Base-by-base conservation (phyloP, 2,113 vertebrate genomes). In the Sarotherodon lohbergeri region DNA sequence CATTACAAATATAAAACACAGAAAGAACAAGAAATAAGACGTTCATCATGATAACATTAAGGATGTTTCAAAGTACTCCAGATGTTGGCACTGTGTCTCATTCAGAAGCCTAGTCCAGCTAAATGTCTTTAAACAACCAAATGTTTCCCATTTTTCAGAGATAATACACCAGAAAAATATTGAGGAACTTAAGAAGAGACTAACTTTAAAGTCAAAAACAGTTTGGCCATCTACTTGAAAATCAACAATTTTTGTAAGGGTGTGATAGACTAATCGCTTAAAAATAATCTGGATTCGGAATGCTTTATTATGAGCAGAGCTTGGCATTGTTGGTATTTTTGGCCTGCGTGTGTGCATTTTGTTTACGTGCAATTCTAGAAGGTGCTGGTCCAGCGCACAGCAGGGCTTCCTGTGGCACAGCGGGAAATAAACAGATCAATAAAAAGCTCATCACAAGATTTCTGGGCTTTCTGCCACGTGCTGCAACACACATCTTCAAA, bases 391-490 rank as follows among this genome's bases (percentile, higher is more conserved):
- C 9, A 7, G 34, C 34, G 17, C 82, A 27, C 63, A 86, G 80
- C 79, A 14, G 54, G 83, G 73, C n/a, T 39, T 89, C 32, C 36
- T 57, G 56, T 36, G 27, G 86, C 57, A 61, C 86, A 81, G 83
- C 41, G n/a, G 90, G 88, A 86, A 24, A 46, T 29, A 24, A 66
- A 66, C 32, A 82, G 80, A 91, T 93, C 92, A 88, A 91, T 93
- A 66, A 57, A 85, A 73, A 66, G 41, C 68, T 83, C 36, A 36
- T 90, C 82, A 78, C 50, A 36, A 61, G 55, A 73, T 50, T 27
- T 89, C 80, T 81, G 29, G 52, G 27, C n/a, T 11, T 13, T 82
- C 71, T 14, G 34, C 52, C 85, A 88, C 55, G 5, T 81, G 88
- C 17, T 54, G 17, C 3, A 52, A 27, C 61, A 86, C 81, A 76